Base-by-base conservation (phyloP, 2,797 vertebrate genomes). In the Syndactyla subalaris region DNA sequence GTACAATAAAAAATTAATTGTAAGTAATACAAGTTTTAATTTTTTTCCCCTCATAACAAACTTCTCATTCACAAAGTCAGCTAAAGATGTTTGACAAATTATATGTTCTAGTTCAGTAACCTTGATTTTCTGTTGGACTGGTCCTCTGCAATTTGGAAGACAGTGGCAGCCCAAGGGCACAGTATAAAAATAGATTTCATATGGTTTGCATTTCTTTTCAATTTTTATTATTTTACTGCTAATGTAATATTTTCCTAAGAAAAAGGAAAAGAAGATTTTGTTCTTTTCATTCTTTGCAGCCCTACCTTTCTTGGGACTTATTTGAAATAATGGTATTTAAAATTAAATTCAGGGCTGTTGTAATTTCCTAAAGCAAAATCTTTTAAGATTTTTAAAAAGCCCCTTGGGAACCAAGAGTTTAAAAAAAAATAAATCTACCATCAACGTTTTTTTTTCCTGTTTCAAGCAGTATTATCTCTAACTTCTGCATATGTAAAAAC, bases 331-430 rank as follows among this genome's bases (percentile, higher is more conserved):
- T 55, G 52, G 5, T 71, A 54, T 88, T 96, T 88, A 84, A 86
- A 91, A 71, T 63, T 43, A 89, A 82, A 90, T 89, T n/a, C 39
- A 85, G 16, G 27, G 7, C 34, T 93, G 57, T 39, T 89, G 61
- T 92, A 84, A 96, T 95, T 96, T 96, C 52, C 70, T 82, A 89
- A 77, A 86, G 22, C 12, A 95, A 95, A 97, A 73, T 88, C 32
- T 71, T 85, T 88, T 91, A 87, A 81, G 48, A 30, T 59, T 80
- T 91, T 93, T 74, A 10, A 81, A 91, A 93, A 87, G 19, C 7
- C 65, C 27, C 38, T 38, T 54, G 75, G 26, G 77, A 94, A 51
- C 7, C 26, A 38, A 90, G 30, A 80, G 41, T 39, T 39, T 17
- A 27, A 27, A 51, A 26, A 55, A 41, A 91, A 86, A 89, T 79